Conservation (phyloP, 2,888 invertebrate genomes). For the Dynastes grantii region DNA sequence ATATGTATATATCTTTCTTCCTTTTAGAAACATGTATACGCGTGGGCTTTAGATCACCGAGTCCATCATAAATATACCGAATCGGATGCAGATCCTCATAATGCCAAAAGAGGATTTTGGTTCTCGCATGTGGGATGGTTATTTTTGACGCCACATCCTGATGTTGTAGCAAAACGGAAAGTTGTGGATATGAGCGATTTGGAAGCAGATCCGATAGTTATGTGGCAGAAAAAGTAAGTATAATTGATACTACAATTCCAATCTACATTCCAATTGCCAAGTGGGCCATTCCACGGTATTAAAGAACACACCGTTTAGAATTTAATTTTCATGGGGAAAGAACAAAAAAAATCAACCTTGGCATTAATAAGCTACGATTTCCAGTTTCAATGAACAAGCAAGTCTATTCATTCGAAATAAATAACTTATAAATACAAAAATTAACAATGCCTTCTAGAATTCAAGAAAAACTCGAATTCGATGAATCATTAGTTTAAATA, state of each 20-base stretch:
- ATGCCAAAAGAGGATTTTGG: constrained; percentile 82
- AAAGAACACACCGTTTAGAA: too few species aligned
- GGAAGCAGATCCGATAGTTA: constrained; percentile 81
- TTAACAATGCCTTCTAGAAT: too few species aligned
- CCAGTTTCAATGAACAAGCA: too few species aligned
- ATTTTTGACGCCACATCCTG: constrained; percentile 87
- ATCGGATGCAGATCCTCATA: constrained; percentile 89
- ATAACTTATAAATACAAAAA: too few species aligned
- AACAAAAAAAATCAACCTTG: too few species aligned
- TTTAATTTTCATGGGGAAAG: too few species aligned
- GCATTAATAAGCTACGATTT: too few species aligned
- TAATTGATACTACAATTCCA: not conserved
- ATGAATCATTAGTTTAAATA: too few species aligned
- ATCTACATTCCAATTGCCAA: too few species aligned
- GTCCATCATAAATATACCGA: constrained; percentile 93
- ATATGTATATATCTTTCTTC: not conserved
- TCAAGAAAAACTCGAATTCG: too few species aligned
- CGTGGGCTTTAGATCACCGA: constrained; percentile 90
- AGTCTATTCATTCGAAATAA: too few species aligned
- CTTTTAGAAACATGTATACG: constrained; percentile 84
- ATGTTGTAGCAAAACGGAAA: constrained; percentile 79
- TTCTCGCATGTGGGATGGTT: constrained; percentile 96
- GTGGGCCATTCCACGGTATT: too few species aligned
- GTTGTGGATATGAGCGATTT: constrained; percentile 82
- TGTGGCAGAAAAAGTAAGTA: constrained; percentile 80